phyloP scores from a whole-genome alignment of 1,140 invertebrate species.

The Lasioglossum albipes region DNA sequence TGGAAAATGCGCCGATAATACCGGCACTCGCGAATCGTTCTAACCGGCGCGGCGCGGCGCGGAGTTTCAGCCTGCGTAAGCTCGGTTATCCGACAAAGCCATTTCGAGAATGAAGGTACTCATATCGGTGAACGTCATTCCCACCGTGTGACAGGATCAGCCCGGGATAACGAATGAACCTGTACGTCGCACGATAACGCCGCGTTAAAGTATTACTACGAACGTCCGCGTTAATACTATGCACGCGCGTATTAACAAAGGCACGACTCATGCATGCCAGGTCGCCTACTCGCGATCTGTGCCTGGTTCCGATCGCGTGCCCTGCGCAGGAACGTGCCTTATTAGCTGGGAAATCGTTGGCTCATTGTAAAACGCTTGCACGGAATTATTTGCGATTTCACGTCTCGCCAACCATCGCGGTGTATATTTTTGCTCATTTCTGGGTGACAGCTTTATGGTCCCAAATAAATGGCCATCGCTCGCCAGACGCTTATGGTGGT shows the following conservation, averaged over 20 bases:
- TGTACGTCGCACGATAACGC: constrained; percentile 54
- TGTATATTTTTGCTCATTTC: background rate
- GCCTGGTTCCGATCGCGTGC: background rate
- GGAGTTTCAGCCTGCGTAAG: constrained; percentile 24
- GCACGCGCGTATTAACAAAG: constrained; percentile 30
- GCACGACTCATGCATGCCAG: constrained; percentile 20
- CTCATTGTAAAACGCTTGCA: background rate
- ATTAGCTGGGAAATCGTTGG: background rate
- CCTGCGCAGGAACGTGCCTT: background rate
- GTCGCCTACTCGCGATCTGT: background rate
- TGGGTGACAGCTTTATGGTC: background rate
- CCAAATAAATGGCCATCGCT: constrained; percentile 14
- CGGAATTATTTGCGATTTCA: background rate
- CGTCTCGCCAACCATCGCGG: background rate
- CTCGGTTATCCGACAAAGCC: constrained; percentile 40
- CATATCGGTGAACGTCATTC: constrained; percentile 51
- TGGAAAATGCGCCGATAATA: constrained; percentile 40
- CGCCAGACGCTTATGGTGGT: constrained; percentile 1
- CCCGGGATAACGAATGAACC: constrained; percentile 53
- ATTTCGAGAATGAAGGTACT: constrained; percentile 48
- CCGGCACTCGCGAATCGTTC: constrained; percentile 28
- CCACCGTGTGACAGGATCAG: constrained; percentile 44
- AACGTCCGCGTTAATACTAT: constrained; percentile 35
- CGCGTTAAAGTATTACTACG: constrained; percentile 55
- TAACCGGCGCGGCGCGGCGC: background rate